Conservation (phyloP, 2,797 vertebrate genomes). For the Crocodylus rhombifer region DNA sequence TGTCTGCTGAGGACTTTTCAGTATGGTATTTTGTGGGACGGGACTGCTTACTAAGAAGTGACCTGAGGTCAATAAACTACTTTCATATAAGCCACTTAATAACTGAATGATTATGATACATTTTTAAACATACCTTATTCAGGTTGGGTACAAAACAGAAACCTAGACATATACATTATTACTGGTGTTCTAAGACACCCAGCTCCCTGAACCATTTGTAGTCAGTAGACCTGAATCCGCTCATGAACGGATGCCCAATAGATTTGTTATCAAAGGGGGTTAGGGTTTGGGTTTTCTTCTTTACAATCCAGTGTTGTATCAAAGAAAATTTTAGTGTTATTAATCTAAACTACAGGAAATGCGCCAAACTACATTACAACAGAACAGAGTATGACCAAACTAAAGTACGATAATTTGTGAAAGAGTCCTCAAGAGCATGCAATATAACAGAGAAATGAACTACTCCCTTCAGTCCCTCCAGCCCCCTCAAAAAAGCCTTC, state of each 20-base stretch:
- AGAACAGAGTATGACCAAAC: not conserved
- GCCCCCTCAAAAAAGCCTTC: not conserved
- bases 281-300: not conserved
- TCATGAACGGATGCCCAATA: not conserved
- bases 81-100: constrained; percentile 13
- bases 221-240: not conserved
- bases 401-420: not conserved
- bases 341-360: not conserved
- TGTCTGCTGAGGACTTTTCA: rapidly evolving
- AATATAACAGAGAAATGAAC: not conserved
- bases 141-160: not conserved
- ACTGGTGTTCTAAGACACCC: not conserved
- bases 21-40: constrained; percentile 8
- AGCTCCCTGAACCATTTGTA: not conserved
- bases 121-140: constrained; percentile 44
- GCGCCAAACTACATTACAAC: not conserved
- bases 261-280: not conserved
- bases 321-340: not conserved
- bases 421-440: not conserved
- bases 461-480: not conserved
- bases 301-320: not conserved
- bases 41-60: constrained; percentile 16
- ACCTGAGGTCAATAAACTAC: constrained; percentile 19
- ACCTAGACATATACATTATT: rapidly evolving
- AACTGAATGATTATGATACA: not conserved